These are phyloP conservation scores for Lagorchestes hirsutus DNA, from an alignment of 2,797 vertebrate species.

Conservation along the genomic window DNA sequence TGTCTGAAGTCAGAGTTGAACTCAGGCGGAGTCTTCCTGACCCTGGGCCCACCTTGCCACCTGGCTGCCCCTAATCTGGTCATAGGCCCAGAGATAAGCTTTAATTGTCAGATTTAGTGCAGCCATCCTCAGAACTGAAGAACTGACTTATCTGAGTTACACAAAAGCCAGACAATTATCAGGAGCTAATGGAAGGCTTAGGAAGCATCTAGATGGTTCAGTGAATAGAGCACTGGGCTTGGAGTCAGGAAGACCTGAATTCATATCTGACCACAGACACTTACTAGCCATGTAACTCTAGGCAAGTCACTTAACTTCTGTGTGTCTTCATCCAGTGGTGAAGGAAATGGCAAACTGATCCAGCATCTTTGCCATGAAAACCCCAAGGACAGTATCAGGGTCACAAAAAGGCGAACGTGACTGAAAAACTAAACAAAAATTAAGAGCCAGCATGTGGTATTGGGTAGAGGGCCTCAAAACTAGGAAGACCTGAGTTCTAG, in stretches of 20 bases:
- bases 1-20: not conserved
- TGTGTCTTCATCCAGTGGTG: not conserved
- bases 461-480: not conserved
- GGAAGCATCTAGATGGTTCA: not conserved
- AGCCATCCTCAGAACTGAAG: slow-evolving; percentile 23
- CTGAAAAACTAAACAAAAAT: not conserved
- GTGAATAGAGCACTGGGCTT: not conserved
- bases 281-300: not conserved
- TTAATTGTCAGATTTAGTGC: slow-evolving; percentile 21
- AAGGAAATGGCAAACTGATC: not conserved
- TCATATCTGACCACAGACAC: not conserved
- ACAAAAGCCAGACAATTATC: not conserved
- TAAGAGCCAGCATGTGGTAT: not conserved
- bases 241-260: not conserved
- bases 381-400: not conserved
- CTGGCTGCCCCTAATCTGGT: not conserved
- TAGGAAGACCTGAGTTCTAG: not conserved
- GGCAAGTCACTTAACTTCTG: not conserved
- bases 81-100: slow-evolving; percentile 17
- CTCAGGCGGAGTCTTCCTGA: not conserved
- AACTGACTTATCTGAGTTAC: not conserved
- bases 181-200: not conserved
- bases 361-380: not conserved
- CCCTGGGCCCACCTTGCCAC: not conserved
- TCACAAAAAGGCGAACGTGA: not conserved